Evolutionary conservation across 2,113 vertebrate genomes (phyloP), one percentile per base, ranked within the genome.

Genomic region (Eonycteris spelaea): DNA sequence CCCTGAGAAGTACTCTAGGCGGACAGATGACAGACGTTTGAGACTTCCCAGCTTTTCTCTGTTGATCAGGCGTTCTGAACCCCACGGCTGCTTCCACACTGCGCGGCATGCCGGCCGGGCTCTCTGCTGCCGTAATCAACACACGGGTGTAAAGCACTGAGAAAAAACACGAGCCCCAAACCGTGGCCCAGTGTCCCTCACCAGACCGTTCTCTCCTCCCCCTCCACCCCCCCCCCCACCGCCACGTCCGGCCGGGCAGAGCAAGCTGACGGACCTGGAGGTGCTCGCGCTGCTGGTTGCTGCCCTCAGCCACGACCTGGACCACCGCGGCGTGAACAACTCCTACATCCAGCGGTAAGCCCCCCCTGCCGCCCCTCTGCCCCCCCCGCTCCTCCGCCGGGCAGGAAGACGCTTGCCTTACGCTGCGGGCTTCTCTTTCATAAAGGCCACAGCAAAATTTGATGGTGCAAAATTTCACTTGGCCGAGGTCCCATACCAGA

Each of bases 311-410:
- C 99, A 99, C 3, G 99, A 99, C 96, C 96, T 99, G 98, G 99
- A 99, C 97, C 99, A 99, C 98, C 98, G 99, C 51, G 99, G 99
- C 35, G 99, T 99, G 97, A 99, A 99, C 98, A 99, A 99, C 98
- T 99, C 99, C 22, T 99, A 99, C 97, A 99, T 99, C 95, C 99
- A 99, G 97, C 99, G 99, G 99, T 99, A 97, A 98, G 98, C 19
- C 0, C 5, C 10, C 14, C 14, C 7, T 7, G 5, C 43, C 43
- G 7, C 48, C 35, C 8, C 43, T 7, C 43, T 7, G 6, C 10
- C 14, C 12, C 7, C 19, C 0, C 5, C 10, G 12, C 12, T 6
- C 48, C 13, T 13, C 48, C 14, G 48, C 2, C 7, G 19, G 57
- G 48, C 7, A 30, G 28, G 61, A 83, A n/a, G 1, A 6, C 12